Evolutionary conservation across 2,113 vertebrate genomes (phyloP), one percentile per base, ranked within the genome.

Genomic region (Tetraodon nigroviridis): DNA sequence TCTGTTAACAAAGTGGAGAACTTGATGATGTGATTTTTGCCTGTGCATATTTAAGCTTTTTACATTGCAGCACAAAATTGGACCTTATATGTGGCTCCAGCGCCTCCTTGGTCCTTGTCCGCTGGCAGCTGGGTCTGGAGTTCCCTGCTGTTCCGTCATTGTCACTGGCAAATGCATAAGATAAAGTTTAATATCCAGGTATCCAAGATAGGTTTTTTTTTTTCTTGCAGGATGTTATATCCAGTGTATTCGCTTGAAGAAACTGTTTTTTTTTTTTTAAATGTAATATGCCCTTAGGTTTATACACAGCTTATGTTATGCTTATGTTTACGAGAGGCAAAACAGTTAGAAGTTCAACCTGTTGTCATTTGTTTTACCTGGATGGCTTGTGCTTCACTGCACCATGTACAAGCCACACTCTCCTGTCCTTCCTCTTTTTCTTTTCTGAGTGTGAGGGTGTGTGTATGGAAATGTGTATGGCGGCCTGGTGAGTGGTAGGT

Each of bases 81-180:
- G 90, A 96, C 94, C 93, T 95, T 95, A 79, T 92, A 94, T 66
- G 24, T 84, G n/a, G 82, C 87, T 48, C 87, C 92, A 19, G 81
- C 84, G 41, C 92, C 92, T 6, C 90, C 92, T 13, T 90, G 90
- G 40, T 90, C 88, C 80, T 94, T 94, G 61, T 91, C 91, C 49
- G 91, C 89, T 0, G 86, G 90, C 73, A 90, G 89, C 86, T 92
- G 92, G 92, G 79, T 94, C 92, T 0, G 91, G 91, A 11, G 81
- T 78, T 51, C 91, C 87, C 7, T 92, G 93, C 69, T 91, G 90
- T 67, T 94, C 93, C 0, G 90, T 92, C 94, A 95, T 94, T 64
- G 77, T 84, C 41, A 63, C 37, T 46, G 21, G 19, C 15, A 19
- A 17, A 27, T 8, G 6, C 64, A 16, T 44, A 37, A 2, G 8